Conservation (phyloP, 2,113 vertebrate genomes). For the Chaetops frenatus region DNA sequence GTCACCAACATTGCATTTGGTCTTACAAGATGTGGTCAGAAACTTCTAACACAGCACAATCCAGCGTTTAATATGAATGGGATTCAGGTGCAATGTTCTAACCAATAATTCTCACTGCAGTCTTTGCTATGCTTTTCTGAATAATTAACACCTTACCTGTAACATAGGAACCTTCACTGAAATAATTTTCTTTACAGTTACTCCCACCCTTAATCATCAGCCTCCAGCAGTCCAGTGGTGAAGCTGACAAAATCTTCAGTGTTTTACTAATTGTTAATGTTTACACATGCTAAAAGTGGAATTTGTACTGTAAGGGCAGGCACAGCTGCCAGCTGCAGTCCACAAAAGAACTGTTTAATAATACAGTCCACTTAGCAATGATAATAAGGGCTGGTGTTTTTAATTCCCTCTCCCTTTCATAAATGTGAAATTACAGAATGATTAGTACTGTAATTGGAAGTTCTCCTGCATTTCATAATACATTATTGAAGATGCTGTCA, state of each 20-base stretch:
- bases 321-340: neutral
- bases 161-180: neutral
- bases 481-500: accelerated
- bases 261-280: neutral
- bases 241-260: neutral
- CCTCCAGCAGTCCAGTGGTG: neutral
- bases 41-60: neutral
- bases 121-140: neutral
- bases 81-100: neutral
- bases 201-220: neutral
- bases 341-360: neutral
- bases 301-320: neutral
- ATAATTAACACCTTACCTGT: neutral
- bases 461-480: neutral
- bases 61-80: neutral
- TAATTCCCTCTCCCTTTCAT: neutral
- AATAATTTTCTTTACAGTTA: neutral
- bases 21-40: neutral
- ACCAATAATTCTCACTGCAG: neutral
- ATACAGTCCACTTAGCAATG: neutral
- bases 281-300: neutral
- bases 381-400: neutral
- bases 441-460: neutral
- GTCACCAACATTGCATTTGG: accelerated
- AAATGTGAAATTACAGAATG: neutral